These are phyloP conservation scores for Dione juno DNA, from an alignment of 2,888 invertebrate species.

Conservation along the genomic window DNA sequence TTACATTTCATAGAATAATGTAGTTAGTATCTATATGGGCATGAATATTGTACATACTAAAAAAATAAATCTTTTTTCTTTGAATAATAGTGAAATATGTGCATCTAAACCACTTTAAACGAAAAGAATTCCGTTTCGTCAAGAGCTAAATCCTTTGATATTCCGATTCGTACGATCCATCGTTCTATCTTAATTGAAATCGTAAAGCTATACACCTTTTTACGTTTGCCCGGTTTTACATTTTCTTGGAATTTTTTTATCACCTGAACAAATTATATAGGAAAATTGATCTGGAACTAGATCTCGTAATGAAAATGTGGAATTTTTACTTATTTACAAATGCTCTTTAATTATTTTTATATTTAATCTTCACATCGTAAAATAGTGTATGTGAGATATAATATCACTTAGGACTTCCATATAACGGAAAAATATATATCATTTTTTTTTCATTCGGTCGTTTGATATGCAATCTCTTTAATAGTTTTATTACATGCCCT, in stretches of 20 bases:
- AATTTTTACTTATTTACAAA: background rate
- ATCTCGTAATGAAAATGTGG: background rate
- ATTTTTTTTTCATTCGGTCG: too few relatives aligned
- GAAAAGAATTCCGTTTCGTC: conserved; percentile 36
- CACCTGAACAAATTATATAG: conserved; percentile 26
- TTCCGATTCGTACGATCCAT: conserved; percentile 46
- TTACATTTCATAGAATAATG: background rate
- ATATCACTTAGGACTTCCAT: too few relatives aligned
- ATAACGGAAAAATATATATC: too few relatives aligned
- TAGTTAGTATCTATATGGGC: background rate
- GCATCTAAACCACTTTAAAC: conserved; percentile 23
- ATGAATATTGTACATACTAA: background rate
- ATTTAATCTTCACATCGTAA: too few relatives aligned
- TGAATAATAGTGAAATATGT: conserved; percentile 9
- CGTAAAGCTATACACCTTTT: conserved; percentile 42
- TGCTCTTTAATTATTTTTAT: too few relatives aligned
- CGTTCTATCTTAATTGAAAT: conserved; percentile 50
- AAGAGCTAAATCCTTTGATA: conserved; percentile 46
- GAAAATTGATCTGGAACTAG: conserved; percentile 8
- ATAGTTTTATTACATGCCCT: too few relatives aligned
- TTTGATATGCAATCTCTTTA: too few relatives aligned
- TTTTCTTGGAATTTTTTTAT: conserved; percentile 24
- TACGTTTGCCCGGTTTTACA: conserved; percentile 32
- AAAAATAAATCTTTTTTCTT: background rate
- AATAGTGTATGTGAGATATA: too few relatives aligned